Percentiles rank a stretch among this genome's conserved stretches.
Conservation (phyloP, 2,113 vertebrate species). For the Nannospalax galili region DNA sequence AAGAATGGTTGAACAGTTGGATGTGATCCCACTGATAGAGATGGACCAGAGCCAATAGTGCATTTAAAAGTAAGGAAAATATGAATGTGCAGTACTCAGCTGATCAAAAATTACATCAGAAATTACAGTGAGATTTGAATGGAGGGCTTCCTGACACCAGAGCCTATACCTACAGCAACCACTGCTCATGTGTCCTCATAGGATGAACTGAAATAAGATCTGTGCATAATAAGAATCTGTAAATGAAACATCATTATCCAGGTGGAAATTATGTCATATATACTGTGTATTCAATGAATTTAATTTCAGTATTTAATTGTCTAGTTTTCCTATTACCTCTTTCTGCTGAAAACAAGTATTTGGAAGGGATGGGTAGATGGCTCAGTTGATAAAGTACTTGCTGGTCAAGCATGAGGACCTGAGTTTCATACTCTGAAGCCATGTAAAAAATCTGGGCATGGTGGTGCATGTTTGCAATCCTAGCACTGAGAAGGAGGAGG, state of each 20-base stretch:
- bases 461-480: too few relatives aligned
- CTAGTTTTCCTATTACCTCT: not conserved
- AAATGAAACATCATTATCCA: not conserved
- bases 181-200: too few relatives aligned
- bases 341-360: not conserved
- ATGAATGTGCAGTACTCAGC: not conserved
- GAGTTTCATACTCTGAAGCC: not conserved
- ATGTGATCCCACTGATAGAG: not conserved
- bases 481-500: not conserved
- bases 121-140: not conserved
- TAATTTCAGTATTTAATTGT: not conserved
- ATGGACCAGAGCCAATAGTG: fast-evolving
- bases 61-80: not conserved
- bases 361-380: not conserved
- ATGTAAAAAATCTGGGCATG: not conserved
- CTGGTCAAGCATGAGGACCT: not conserved
- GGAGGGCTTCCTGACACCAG: not conserved
- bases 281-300: not conserved
- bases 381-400: too few relatives aligned
- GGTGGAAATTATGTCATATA: not conserved
- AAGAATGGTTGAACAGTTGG: not conserved
- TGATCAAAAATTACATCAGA: not conserved
- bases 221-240: not conserved
- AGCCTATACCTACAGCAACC: not conserved
- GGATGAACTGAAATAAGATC: too few relatives aligned